Evolutionary conservation across 1,140 invertebrate species (phyloP).

Genomic region (Leptonema lineaticorne): DNA sequence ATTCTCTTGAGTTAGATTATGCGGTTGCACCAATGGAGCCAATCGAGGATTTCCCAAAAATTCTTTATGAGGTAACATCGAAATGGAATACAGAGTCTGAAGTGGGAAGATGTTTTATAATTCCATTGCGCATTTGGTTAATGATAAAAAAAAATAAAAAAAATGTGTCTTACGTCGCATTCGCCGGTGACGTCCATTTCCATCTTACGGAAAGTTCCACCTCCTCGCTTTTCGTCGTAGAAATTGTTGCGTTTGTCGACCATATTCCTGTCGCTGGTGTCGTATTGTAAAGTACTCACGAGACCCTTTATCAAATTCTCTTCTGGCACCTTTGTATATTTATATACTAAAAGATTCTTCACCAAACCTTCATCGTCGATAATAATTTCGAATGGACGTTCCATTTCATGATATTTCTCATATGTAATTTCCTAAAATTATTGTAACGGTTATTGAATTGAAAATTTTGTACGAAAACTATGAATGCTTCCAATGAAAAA

Average conservation of each 20-base stretch:
- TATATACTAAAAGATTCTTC: constrained; percentile 56
- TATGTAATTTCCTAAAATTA: constrained; percentile 51
- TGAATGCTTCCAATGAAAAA: not conserved
- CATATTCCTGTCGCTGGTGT: constrained; percentile 54
- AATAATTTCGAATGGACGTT: constrained; percentile 57
- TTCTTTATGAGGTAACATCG: constrained; percentile 55
- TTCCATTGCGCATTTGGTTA: too few species aligned
- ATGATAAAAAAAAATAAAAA: too few species aligned
- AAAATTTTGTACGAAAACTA: not conserved
- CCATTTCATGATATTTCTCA: constrained; percentile 48
- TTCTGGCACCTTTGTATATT: constrained; percentile 58
- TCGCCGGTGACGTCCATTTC: constrained; percentile 69
- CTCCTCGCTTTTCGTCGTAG: constrained; percentile 51
- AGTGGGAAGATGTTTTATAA: too few species aligned
- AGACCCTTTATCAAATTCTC: constrained; percentile 62
- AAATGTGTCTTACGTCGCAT: constrained; percentile 55
- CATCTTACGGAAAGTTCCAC: constrained; percentile 63
- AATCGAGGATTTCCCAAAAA: constrained; percentile 54
- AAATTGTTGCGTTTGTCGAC: constrained; percentile 52
- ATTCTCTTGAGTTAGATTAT: constrained; percentile 43
- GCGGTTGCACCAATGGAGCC: constrained; percentile 51
- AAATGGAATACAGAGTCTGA: constrained; percentile 64
- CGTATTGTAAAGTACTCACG: constrained; percentile 60
- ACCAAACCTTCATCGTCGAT: constrained; percentile 59
- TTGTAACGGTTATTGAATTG: too few species aligned